Evolutionary conservation across 2,797 vertebrate genomes (phyloP).

Genomic region (Anabas testudineus): DNA sequence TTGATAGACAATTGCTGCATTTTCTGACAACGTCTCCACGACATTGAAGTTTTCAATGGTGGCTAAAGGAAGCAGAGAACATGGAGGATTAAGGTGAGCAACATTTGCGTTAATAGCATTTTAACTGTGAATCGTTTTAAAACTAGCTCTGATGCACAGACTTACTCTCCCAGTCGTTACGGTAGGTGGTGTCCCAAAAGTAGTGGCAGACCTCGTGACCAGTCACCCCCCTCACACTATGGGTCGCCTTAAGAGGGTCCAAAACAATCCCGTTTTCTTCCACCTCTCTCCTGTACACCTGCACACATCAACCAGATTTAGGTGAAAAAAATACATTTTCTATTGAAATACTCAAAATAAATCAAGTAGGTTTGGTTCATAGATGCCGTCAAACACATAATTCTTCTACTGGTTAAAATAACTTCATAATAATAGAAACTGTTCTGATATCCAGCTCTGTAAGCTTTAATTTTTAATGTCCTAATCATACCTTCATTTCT

Average conservation of each 20-base stretch:
- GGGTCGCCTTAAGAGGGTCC: constrained; percentile 97
- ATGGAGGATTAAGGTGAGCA: not conserved
- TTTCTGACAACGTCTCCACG: constrained; percentile 93
- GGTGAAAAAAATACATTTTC: not conserved
- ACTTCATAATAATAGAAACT: not conserved
- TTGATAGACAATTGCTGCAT: constrained; percentile 93
- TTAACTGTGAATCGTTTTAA: not conserved
- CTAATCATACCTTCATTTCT: constrained; percentile 93
- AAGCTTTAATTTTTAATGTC: not conserved
- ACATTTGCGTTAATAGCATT: not conserved
- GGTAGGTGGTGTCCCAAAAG: constrained; percentile 96
- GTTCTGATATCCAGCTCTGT: no score
- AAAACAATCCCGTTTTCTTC: constrained; percentile 97
- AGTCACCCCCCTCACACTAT: constrained; percentile 95
- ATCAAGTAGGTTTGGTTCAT: not conserved
- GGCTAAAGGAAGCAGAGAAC: constrained; percentile 79
- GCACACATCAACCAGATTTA: constrained; percentile 7
- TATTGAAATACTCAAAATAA: not conserved
- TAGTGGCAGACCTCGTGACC: constrained; percentile 97
- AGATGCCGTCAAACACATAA: no score
- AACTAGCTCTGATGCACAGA: not conserved
- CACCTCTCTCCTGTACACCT: constrained; percentile 98
- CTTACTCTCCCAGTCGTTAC: constrained; percentile 99
- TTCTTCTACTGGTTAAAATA: no score
- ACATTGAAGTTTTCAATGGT: constrained; percentile 97